These are phyloP conservation scores for Drosophila vallismaia DNA, from an alignment of 2,888 invertebrate genomes.

Conservation along the genomic window DNA sequence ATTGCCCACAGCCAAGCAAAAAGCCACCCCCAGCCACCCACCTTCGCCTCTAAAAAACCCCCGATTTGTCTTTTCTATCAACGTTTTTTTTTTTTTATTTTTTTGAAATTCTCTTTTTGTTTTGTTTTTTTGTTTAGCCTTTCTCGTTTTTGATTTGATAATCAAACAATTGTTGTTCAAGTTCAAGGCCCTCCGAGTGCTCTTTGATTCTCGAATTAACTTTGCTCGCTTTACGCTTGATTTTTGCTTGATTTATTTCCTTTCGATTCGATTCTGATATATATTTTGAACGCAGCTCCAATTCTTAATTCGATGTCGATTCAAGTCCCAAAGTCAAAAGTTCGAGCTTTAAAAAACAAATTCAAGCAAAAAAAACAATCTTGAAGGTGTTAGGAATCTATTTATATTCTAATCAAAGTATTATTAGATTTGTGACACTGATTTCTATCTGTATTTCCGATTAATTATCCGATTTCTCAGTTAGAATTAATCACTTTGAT, in stretches of 20 bases:
- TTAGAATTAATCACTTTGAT: no score
- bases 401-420: not conserved
- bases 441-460: no score
- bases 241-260: constrained; percentile 3
- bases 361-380: no score
- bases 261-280: constrained; percentile 23
- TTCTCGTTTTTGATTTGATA: constrained; percentile 57
- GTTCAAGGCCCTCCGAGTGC: constrained; percentile 60
- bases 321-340: not conserved
- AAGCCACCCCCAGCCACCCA: constrained; percentile 28
- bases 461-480: no score
- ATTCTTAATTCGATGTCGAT: constrained; percentile 10
- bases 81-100: constrained; percentile 9
- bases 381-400: no score
- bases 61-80: constrained; percentile 17
- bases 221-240: constrained; percentile 6
- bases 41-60: constrained; percentile 5
- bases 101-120: not conserved
- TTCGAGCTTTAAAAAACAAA: not conserved
- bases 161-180: constrained; percentile 59
- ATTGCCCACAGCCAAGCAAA: constrained; percentile 37
- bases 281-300: constrained; percentile 8
- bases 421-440: no score
- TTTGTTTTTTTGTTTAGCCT: constrained; percentile 9
- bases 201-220: constrained; percentile 26